A percentile compares a stretch with the other conserved stretches of the same genome.
These are phyloP conservation scores for Nycticorax nycticorax DNA, from an alignment of 2,113 vertebrate species.

Conservation along the genomic window DNA sequence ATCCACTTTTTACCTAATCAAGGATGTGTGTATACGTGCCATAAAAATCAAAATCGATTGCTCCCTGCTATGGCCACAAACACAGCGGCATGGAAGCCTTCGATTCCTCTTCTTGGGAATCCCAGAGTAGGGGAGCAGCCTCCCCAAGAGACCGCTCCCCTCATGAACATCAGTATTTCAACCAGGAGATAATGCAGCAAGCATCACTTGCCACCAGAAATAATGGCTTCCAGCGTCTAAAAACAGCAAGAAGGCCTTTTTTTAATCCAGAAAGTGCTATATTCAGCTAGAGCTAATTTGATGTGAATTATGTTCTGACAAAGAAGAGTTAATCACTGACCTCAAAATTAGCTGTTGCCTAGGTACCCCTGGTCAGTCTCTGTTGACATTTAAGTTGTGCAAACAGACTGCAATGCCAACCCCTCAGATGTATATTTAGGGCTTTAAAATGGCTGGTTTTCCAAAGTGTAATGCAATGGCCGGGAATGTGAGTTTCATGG, in stretches of 20 bases:
- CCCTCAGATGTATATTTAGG: neutral
- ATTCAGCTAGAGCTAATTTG: slow-evolving; percentile 25
- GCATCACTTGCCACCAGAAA: neutral
- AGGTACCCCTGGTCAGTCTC: slow-evolving; percentile 18
- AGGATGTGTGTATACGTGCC: neutral
- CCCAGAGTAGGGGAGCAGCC: neutral
- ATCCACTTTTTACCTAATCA: slow-evolving; percentile 1
- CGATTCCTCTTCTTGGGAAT: neutral
- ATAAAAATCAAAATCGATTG: neutral
- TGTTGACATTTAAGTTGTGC: slow-evolving; percentile 58
- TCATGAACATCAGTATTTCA: neutral
- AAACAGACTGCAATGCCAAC: slow-evolving; percentile 35
- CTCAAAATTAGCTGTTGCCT: slow-evolving; percentile 68
- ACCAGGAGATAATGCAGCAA: neutral
- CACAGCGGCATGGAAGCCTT: rapidly evolving
- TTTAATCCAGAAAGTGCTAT: slow-evolving; percentile 2
- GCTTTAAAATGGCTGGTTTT: neutral
- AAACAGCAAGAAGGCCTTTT: slow-evolving; percentile 7
- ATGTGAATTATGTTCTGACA: slow-evolving; percentile 32
- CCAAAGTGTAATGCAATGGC: neutral
- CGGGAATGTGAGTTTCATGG: neutral
- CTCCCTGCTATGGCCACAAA: neutral
- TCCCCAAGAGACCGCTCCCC: neutral
- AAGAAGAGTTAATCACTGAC: slow-evolving; percentile 69
- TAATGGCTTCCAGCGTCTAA: neutral